Evolutionary conservation across 2,888 invertebrate genomes (phyloP).

Genomic region (Macrosoma leucophasiata): DNA sequence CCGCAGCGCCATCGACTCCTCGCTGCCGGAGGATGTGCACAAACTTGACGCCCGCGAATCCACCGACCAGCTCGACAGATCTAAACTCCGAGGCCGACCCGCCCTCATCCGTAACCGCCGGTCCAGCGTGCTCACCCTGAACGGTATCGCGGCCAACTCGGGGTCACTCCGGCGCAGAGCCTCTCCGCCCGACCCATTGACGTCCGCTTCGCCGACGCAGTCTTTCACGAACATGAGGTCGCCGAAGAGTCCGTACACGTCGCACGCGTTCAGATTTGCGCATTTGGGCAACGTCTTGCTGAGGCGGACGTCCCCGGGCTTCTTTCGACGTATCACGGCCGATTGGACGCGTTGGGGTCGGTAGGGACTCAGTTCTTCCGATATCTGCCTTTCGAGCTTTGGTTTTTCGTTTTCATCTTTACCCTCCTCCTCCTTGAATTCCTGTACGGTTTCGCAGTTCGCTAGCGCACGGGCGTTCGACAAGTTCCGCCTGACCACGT

Average conservation of each 20-base stretch:
- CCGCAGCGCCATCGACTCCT: slow-evolving; percentile 86
- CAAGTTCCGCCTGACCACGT: slow-evolving; percentile 56
- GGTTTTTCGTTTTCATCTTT: slow-evolving; percentile 59
- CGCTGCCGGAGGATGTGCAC: slow-evolving; percentile 90
- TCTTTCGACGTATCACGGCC: slow-evolving; percentile 58
- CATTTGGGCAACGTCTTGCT: slow-evolving; percentile 89
- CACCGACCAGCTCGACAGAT: slow-evolving; percentile 91
- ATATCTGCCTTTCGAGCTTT: slow-evolving; percentile 80
- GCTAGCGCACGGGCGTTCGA: slow-evolving; percentile 57
- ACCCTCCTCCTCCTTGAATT: slow-evolving; percentile 60
- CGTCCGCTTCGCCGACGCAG: slow-evolving; percentile 86
- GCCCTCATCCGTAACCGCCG: slow-evolving; percentile 88
- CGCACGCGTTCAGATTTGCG: slow-evolving; percentile 82
- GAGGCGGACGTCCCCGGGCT: slow-evolving; percentile 75
- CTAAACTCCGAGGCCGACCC: slow-evolving; percentile 86
- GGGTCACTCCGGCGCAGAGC: slow-evolving; percentile 87
- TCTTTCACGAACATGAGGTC: slow-evolving; percentile 93
- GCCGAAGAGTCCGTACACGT: slow-evolving; percentile 92
- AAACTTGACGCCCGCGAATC: slow-evolving; percentile 88
- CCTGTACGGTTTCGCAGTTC: slow-evolving; percentile 52
- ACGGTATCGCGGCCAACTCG: slow-evolving; percentile 88
- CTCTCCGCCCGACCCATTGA: slow-evolving; percentile 83
- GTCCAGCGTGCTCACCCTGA: slow-evolving; percentile 88
- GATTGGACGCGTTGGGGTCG: slow-evolving; percentile 64
- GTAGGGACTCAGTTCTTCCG: slow-evolving; percentile 71